phyloP scores from a whole-genome alignment of 1,140 invertebrate species.

The Nebria ingens region DNA sequence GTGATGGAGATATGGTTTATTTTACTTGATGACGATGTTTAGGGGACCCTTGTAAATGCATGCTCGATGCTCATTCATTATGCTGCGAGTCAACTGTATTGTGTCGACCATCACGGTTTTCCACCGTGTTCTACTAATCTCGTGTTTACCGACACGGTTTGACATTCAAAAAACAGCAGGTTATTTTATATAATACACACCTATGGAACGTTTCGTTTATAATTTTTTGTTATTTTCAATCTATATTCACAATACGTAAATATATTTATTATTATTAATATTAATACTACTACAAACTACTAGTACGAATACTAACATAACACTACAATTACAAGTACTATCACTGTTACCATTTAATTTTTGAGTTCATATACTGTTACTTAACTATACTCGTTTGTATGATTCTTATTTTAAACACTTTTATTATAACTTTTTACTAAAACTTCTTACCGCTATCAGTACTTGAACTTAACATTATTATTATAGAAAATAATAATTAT shows the following conservation, averaged over 20 bases:
- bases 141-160: neutral
- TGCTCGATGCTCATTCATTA: conserved; percentile 30
- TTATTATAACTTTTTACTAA: neutral
- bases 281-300: neutral
- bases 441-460: neutral
- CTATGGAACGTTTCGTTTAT: conserved; percentile 1
- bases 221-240: neutral
- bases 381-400: too few relatives aligned
- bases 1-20: conserved; percentile 31
- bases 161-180: conserved; percentile 1
- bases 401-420: neutral
- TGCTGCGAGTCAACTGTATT: conserved; percentile 33
- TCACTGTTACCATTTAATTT: neutral
- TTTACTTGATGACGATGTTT: conserved; percentile 22
- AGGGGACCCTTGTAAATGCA: conserved; percentile 4
- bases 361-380: neutral
- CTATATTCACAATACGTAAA: neutral
- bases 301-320: too few relatives aligned
- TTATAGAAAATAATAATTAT: neutral
- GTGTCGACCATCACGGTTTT: conserved; percentile 27
- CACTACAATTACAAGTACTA: neutral
- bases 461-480: neutral
- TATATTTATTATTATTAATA: conserved; percentile 6
- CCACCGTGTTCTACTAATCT: neutral
- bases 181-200: conserved; percentile 9